Evolutionary conservation across 2,113 vertebrate species (phyloP), one percentile per base, ranked within the genome.

Genomic region (Pipa parva): DNA sequence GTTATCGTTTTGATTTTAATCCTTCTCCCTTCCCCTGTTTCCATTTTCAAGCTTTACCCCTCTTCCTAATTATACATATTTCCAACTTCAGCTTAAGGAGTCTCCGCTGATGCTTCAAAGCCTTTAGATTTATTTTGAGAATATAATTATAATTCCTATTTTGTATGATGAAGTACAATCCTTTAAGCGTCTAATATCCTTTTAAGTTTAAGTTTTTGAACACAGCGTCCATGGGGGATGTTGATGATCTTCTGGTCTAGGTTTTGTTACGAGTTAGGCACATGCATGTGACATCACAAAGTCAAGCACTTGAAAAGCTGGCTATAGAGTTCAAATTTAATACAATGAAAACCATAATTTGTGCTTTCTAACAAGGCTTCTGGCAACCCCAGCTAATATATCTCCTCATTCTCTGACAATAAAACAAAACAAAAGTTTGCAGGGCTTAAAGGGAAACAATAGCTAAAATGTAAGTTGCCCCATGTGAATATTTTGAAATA

Each of bases 61-160:
- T 18, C 28, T 56, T 37, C 10, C 36, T 36, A 36, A 17, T 36
- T 37, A 18, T 29, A 25, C 24, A n/a, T n/a, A 18, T 11, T 4
- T 13, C 31, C 29, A 7, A 11, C 45, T 22, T 9, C 2, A 22
- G 18, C 9, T 50, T 45, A 25, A 31, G 58, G 48, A 36, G 33
- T 58, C 36, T 49, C 58, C 49, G 27, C 17, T 29, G 33, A 61
- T 45, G 58, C 48, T 70, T 70, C 48, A 61, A 31, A 52, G 58
- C 13, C 26, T 31, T 48, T 70, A 61, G 58, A 28, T n/a, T 22
- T 22, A 27, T 60, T 42, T 82, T 85, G 70, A 70, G 87, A 87
- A 86, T 87, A 89, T 87, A 90, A 90, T n/a, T n/a, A 89, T 85
- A 85, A 89, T 88, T 81, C 82, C 84, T 88, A 84, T 91, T 91